These are phyloP conservation scores for Drosophila pegasa DNA, from an alignment of 2,888 invertebrate genomes.

Conservation along the genomic window DNA sequence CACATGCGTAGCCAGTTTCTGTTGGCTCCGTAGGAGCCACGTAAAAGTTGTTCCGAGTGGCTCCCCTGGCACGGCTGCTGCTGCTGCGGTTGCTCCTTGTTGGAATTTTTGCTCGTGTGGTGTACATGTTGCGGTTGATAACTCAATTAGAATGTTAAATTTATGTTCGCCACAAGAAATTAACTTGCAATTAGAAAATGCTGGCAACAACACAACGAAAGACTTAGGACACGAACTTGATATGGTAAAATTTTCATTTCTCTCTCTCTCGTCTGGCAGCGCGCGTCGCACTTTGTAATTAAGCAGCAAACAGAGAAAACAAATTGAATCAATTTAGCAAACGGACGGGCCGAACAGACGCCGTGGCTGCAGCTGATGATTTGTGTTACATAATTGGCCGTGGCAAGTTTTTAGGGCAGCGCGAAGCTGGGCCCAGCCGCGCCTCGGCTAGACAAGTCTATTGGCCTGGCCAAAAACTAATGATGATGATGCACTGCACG, in stretches of 20 bases:
- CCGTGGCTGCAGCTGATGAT: conserved; percentile 43
- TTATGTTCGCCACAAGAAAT: conserved; percentile 82
- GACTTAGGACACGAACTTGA: conserved; percentile 75
- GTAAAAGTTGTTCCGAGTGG: conserved; percentile 76
- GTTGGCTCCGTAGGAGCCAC: conserved; percentile 46
- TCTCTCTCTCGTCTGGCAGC: background rate
- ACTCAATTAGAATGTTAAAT: conserved; percentile 82
- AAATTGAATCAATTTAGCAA: conserved; percentile 79
- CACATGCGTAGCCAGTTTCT: conserved; percentile 79
- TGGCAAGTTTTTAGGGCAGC: conserved; percentile 60
- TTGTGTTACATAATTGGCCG: conserved; percentile 59
- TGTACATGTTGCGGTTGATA: conserved; percentile 81
- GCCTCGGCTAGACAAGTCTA: conserved; percentile 64
- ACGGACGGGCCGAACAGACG: conserved; percentile 26
- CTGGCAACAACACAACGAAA: conserved; percentile 57
- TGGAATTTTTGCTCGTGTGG: conserved; percentile 54
- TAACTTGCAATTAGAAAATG: conserved; percentile 82
- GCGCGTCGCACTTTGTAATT: conserved; percentile 44
- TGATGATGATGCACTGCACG: conserved; percentile 81
- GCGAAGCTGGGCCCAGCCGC: conserved; percentile 10
- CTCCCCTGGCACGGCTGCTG: conserved; percentile 25
- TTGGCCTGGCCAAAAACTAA: conserved; percentile 78
- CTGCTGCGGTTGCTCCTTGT: conserved; percentile 51
- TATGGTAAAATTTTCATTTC: conserved; percentile 26
- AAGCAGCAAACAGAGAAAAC: conserved; percentile 42